Percentiles rank a stretch among this genome's conserved stretches.
Conservation (phyloP, 2,888 invertebrate genomes). For the Leptopilina syphax region DNA sequence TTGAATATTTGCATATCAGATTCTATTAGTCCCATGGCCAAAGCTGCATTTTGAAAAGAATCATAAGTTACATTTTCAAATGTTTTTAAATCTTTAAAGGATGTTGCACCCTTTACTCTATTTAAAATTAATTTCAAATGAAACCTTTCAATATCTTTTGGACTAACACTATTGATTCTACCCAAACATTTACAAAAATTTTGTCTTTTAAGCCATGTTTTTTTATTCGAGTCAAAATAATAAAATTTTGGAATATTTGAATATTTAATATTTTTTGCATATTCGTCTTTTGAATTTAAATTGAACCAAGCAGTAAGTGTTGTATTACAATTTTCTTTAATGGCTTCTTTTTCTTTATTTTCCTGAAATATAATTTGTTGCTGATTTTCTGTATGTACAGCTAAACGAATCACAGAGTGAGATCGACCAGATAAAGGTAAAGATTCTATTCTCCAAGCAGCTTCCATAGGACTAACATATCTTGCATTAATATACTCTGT, state of each 20-base stretch:
- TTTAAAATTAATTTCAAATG: neutral
- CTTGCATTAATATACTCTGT: too few relatives aligned
- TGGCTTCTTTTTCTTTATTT: too few relatives aligned
- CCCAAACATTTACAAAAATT: neutral
- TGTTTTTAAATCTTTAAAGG: neutral
- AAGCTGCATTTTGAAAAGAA: conserved; percentile 4
- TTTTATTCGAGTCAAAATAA: conserved; percentile 36
- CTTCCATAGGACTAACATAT: too few relatives aligned
- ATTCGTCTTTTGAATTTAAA: neutral
- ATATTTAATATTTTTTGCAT: conserved; percentile 17
- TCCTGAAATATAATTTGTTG: too few relatives aligned
- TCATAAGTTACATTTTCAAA: neutral
- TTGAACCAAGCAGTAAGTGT: conserved; percentile 48
- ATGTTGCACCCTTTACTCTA: neutral
- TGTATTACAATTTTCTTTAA: neutral
- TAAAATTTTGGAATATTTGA: conserved; percentile 44
- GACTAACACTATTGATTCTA: neutral
- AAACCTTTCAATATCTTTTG: neutral
- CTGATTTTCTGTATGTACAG: too few relatives aligned
- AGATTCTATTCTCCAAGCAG: neutral
- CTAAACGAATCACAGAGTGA: too few relatives aligned
- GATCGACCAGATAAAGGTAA: too few relatives aligned
- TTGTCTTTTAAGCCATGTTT: conserved; percentile 14
- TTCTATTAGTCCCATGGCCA: neutral
- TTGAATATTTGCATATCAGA: neutral